These are phyloP conservation scores for Netelia virgata DNA, from an alignment of 2,888 invertebrate genomes.

Conservation along the genomic window DNA sequence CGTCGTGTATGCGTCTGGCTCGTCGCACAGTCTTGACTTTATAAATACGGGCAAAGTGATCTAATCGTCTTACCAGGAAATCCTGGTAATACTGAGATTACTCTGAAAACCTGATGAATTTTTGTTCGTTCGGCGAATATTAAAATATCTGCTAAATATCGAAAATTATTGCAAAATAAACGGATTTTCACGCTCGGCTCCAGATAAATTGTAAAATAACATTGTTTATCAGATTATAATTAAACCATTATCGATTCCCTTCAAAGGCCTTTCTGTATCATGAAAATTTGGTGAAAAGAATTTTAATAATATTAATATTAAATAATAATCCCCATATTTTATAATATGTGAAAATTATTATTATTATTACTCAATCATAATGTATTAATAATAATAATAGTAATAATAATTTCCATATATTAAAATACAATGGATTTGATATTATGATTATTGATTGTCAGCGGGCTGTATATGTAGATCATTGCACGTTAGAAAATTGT, in stretches of 20 bases:
- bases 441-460: neutral
- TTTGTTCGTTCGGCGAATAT: no score
- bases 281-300: no score
- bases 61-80: constrained; percentile 35
- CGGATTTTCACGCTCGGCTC: no score
- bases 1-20: constrained; percentile 4
- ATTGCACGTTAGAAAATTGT: neutral
- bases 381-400: neutral
- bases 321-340: neutral
- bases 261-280: no score
- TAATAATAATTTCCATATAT: neutral
- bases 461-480: neutral
- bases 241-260: no score
- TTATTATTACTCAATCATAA: no score
- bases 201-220: no score
- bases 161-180: no score
- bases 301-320: no score
- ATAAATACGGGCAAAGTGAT: constrained; percentile 36
- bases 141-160: no score
- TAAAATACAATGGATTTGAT: neutral
- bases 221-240: no score
- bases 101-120: neutral
- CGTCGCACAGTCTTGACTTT: constrained; percentile 34
- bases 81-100: neutral
- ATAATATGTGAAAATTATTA: neutral